Evolutionary conservation across 64 coral and sea anemone genomes (phyloP).

Genomic region (Stylophora pistillata): DNA sequence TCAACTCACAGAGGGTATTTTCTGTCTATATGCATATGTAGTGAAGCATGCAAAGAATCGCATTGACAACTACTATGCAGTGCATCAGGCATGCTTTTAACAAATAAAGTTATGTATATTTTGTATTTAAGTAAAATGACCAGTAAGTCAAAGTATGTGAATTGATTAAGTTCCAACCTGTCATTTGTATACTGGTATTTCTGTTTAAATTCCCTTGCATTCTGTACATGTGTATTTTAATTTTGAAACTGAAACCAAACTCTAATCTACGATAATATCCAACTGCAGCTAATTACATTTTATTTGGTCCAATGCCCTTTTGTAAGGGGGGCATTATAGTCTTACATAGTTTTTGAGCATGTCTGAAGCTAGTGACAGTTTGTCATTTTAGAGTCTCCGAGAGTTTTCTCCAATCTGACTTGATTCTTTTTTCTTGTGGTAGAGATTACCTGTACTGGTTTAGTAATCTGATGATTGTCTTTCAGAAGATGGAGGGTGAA

Average conservation of each 20-base stretch:
- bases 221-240: background rate
- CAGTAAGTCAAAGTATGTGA: no score
- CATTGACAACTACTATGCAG: no score
- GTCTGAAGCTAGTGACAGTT: background rate
- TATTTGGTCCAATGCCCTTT: background rate
- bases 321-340: background rate
- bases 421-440: background rate
- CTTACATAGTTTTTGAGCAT: background rate
- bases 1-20: no score
- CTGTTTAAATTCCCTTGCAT: background rate
- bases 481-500: background rate
- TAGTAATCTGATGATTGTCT: background rate
- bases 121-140: no score
- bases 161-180: background rate
- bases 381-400: background rate
- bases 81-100: no score
- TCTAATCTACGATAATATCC: background rate
- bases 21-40: no score
- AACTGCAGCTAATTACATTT: background rate
- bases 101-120: no score
- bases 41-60: no score
- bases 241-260: background rate
- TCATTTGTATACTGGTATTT: background rate
- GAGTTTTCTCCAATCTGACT: background rate
- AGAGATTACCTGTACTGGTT: background rate